phyloP scores from a whole-genome alignment of 1,140 invertebrate species.

The Lasioglossum baleicum region DNA sequence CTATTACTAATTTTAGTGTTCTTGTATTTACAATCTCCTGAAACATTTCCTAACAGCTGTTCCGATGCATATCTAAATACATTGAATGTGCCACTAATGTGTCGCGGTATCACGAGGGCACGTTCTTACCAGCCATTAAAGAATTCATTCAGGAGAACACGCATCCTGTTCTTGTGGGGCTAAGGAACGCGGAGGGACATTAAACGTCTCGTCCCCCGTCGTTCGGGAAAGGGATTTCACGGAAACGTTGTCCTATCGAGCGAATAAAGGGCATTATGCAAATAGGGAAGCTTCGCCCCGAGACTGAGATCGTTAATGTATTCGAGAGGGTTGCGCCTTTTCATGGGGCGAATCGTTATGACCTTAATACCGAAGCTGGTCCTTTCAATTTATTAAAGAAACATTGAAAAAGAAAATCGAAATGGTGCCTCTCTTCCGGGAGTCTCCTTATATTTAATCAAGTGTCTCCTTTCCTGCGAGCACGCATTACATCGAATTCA shows the following conservation, averaged over 20 bases:
- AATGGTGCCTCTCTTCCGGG: neutral
- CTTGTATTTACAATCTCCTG: too few species aligned
- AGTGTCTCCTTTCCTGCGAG: neutral
- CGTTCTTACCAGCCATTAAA: slow-evolving; percentile 49
- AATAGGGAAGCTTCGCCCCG: slow-evolving; percentile 18
- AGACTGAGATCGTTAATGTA: slow-evolving; percentile 16
- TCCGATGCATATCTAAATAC: slow-evolving; percentile 47
- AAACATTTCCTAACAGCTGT: neutral
- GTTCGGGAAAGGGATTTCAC: slow-evolving; percentile 38
- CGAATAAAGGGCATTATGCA: slow-evolving; percentile 38
- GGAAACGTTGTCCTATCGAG: slow-evolving; percentile 24
- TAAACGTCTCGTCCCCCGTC: neutral
- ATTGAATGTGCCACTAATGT: slow-evolving; percentile 49
- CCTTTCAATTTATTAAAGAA: slow-evolving; percentile 6
- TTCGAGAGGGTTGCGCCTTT: slow-evolving; percentile 10
- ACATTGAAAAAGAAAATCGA: neutral
- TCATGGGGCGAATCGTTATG: neutral
- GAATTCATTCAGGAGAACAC: slow-evolving; percentile 28
- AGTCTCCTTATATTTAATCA: neutral
- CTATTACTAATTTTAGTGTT: too few species aligned
- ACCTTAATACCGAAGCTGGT: neutral
- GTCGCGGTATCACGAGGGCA: slow-evolving; percentile 46
- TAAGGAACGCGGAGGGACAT: neutral
- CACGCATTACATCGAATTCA: too few species aligned
- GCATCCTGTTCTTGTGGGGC: neutral